A percentile compares a stretch with the other conserved stretches of the same genome.
Conservation (phyloP, 2,797 vertebrate species). For the Phataginus tricuspis region DNA sequence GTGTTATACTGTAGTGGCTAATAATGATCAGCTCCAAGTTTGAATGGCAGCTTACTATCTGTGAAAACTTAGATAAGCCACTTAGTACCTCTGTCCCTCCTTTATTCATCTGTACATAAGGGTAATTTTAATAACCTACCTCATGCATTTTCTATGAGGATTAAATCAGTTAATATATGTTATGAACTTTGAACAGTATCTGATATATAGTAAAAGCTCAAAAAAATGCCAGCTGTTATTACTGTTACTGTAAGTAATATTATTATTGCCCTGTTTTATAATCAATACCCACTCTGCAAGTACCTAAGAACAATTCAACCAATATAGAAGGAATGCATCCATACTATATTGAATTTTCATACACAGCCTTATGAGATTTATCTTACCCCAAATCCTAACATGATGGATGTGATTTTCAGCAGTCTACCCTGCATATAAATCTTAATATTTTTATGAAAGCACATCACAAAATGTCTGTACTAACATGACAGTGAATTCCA, state of each 20-base stretch:
- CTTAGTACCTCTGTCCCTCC: not conserved
- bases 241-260: not conserved
- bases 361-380: not conserved
- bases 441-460: conserved; percentile 40
- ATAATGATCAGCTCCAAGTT: not conserved
- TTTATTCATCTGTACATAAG: not conserved
- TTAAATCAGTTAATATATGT: not conserved
- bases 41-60: not conserved
- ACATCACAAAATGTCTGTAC: conserved; percentile 2
- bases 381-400: not conserved
- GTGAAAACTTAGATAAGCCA: not conserved
- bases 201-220: not conserved
- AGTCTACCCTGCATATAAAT: not conserved
- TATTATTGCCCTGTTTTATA: not conserved
- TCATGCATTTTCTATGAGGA: not conserved
- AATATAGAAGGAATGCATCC: rapidly evolving
- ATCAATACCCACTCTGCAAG: not conserved
- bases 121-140: not conserved
- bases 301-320: not conserved
- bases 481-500: conserved; percentile 17
- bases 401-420: not conserved
- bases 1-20: not conserved
- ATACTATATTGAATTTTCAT: not conserved
- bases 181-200: not conserved
- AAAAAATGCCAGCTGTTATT: not conserved